These are phyloP conservation scores for Blennius ocellaris DNA, from an alignment of 2,113 vertebrate genomes.

Conservation along the genomic window DNA sequence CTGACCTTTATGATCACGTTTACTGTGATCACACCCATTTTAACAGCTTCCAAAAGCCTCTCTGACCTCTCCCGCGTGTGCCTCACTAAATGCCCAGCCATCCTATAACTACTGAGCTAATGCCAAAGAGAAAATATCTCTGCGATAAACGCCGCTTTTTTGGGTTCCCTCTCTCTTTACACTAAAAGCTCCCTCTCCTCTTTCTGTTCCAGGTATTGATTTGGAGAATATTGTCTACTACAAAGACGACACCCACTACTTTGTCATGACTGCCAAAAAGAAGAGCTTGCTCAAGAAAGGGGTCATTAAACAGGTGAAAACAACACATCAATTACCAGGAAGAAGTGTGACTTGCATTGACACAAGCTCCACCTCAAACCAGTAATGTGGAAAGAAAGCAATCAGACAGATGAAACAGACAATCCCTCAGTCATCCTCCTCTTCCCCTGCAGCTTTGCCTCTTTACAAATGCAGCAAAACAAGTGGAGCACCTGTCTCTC, in stretches of 20 bases:
- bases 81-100: neutral
- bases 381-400: slow-evolving; percentile 16
- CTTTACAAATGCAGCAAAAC: neutral
- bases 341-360: slow-evolving; percentile 33
- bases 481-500: slow-evolving; percentile 7
- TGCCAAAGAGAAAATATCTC: neutral
- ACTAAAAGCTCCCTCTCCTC: slow-evolving; percentile 3
- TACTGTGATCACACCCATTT: neutral
- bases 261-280: slow-evolving; percentile 99
- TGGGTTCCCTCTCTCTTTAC: no score
- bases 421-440: neutral
- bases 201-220: slow-evolving; percentile 87
- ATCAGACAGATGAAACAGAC: slow-evolving; percentile 7
- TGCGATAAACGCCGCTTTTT: no score
- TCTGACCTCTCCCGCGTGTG: neutral
- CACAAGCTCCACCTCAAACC: neutral
- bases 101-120: neutral
- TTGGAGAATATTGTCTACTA: slow-evolving; percentile 98
- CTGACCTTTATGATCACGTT: neutral
- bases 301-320: slow-evolving; percentile 90
- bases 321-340: slow-evolving; percentile 45
- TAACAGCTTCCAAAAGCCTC: neutral
- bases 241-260: slow-evolving; percentile 97
- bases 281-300: slow-evolving; percentile 91
- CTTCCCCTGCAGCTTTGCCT: neutral